These are phyloP conservation scores for Globia sparganii DNA, from an alignment of 2,888 invertebrate genomes.

Conservation along the genomic window DNA sequence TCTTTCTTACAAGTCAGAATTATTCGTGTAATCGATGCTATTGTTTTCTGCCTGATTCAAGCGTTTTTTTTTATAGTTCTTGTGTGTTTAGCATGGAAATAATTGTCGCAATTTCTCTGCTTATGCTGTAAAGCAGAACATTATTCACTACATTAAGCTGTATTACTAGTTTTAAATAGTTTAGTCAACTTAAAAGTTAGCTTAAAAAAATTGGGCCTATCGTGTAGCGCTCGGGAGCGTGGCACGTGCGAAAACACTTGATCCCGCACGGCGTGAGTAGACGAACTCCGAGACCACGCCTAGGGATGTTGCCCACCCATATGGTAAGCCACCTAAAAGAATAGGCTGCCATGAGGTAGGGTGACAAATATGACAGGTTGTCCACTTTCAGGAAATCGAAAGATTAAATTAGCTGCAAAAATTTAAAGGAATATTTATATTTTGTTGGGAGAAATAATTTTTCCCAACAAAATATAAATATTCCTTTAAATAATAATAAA, in stretches of 20 bases:
- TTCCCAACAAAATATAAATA: no score
- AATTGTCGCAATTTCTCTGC: slow-evolving; percentile 42
- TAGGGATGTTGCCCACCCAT: slow-evolving; percentile 30
- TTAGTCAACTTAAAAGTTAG: slow-evolving; percentile 46
- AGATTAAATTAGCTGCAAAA: not conserved
- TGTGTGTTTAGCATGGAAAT: slow-evolving; percentile 44
- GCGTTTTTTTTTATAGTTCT: slow-evolving; percentile 23
- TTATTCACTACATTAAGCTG: slow-evolving; percentile 36
- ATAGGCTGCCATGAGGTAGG: slow-evolving; percentile 41
- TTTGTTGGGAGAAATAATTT: slow-evolving; percentile 25
- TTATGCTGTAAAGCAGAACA: slow-evolving; percentile 39
- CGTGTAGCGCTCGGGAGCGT: slow-evolving; percentile 39
- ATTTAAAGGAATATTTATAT: not conserved
- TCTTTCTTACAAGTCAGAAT: slow-evolving; percentile 21
- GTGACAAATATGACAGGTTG: slow-evolving; percentile 30
- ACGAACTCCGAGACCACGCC: slow-evolving; percentile 38
- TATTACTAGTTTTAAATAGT: slow-evolving; percentile 35
- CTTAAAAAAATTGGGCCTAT: slow-evolving; percentile 21
- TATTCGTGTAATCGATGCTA: slow-evolving; percentile 17
- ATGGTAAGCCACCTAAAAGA: slow-evolving; percentile 46
- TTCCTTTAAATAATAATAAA: no score
- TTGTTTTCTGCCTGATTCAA: slow-evolving; percentile 19
- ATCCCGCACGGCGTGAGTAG: slow-evolving; percentile 17
- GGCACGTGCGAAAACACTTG: slow-evolving; percentile 28
- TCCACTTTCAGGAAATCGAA: slow-evolving; percentile 39